These are phyloP conservation scores for Marisa cornuarietis DNA, from an alignment of 1,140 invertebrate species.

Conservation along the genomic window DNA sequence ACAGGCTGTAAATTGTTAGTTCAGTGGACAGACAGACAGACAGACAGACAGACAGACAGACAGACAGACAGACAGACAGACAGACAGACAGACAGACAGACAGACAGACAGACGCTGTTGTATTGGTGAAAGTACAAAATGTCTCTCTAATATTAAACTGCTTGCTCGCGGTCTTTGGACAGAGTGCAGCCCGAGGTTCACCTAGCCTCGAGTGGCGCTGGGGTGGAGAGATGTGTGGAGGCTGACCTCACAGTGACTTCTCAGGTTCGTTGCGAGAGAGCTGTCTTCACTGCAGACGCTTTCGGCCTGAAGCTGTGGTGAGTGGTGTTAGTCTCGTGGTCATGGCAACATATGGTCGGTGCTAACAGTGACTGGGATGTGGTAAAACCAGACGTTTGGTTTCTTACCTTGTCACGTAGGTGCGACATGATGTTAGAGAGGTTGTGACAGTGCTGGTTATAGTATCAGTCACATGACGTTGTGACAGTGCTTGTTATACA, in stretches of 20 bases:
- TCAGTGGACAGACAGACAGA: neutral
- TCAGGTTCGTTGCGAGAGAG: conserved; percentile 13
- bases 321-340: neutral
- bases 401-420: too few relatives aligned
- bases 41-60: conserved; percentile 11
- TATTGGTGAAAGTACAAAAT: conserved; percentile 1
- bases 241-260: conserved; percentile 1
- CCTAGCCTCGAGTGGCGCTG: neutral
- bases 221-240: conserved; percentile 11
- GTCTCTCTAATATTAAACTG: too few relatives aligned
- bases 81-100: conserved; percentile 3
- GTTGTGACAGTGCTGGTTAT: too few relatives aligned
- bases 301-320: conserved; percentile 32
- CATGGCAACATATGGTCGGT: neutral
- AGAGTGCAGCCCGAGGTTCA: conserved; percentile 20
- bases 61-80: conserved; percentile 7
- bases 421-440: too few relatives aligned
- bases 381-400: too few relatives aligned
- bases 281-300: conserved; percentile 24
- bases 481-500: too few relatives aligned
- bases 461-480: too few relatives aligned
- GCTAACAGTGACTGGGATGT: neutral
- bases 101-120: neutral
- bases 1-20: neutral
- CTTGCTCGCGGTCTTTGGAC: neutral